phyloP scores from a whole-genome alignment of 2,113 vertebrate genomes.

The Macrotis lagotis region DNA sequence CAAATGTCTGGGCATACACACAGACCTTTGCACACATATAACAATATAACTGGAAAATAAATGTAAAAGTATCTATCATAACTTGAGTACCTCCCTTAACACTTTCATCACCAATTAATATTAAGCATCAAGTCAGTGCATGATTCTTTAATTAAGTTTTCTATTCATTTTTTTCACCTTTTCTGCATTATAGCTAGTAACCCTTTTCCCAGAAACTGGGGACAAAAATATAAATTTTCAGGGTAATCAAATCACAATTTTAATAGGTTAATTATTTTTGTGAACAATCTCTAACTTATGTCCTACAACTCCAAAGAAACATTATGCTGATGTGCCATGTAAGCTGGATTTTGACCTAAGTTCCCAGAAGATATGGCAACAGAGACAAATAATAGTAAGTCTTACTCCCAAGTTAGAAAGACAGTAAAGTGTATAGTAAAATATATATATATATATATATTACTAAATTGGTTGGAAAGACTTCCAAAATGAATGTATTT shows the following conservation, averaged over 20 bases:
- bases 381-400: not conserved
- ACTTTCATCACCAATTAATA: not conserved
- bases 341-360: not conserved
- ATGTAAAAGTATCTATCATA: not conserved
- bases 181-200: not conserved
- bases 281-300: not conserved
- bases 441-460: no score
- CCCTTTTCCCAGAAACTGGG: not conserved
- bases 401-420: not conserved
- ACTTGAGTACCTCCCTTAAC: not conserved
- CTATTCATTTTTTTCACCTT: not conserved
- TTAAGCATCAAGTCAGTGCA: not conserved
- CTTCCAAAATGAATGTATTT: not conserved
- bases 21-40: not conserved
- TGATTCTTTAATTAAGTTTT: not conserved
- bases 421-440: not conserved
- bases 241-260: not conserved
- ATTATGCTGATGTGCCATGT: not conserved
- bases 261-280: not conserved
- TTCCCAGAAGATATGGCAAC: not conserved
- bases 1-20: not conserved
- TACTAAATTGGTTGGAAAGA: not conserved
- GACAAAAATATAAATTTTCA: not conserved
- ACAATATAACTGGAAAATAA: not conserved
- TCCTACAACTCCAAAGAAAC: not conserved